A percentile compares a stretch with the other conserved stretches of the same genome.
phyloP scores from a whole-genome alignment of 2,797 vertebrate species.

The Microctenopoma lineatum region DNA sequence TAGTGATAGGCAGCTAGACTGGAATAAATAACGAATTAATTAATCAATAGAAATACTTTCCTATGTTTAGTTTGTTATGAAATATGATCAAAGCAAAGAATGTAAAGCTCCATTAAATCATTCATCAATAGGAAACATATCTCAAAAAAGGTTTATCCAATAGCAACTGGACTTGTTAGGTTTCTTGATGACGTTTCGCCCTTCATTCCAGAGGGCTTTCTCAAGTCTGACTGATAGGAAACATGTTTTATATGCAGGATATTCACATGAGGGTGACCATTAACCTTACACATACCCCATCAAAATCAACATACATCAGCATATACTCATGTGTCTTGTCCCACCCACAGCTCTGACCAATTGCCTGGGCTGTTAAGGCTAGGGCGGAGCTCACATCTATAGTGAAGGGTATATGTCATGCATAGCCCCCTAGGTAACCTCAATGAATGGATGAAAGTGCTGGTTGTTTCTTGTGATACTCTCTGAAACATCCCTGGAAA shows the following conservation, averaged over 20 bases:
- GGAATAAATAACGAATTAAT: background rate
- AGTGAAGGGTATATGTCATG: conserved; percentile 15
- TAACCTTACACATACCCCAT: conserved; percentile 35
- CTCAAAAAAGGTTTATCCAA: no score
- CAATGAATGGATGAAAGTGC: conserved; percentile 53
- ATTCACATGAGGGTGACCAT: conserved; percentile 15
- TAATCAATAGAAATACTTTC: background rate
- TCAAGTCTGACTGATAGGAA: no score
- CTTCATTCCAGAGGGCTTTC: no score
- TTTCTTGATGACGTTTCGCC: no score
- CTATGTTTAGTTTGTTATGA: background rate
- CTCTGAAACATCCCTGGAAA: background rate
- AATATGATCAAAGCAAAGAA: conserved; percentile 29
- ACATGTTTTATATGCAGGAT: background rate
- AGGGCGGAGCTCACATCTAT: conserved; percentile 26
- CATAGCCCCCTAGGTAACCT: conserved; percentile 50
- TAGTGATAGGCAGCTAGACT: conserved; percentile 9
- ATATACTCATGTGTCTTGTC: conserved; percentile 15
- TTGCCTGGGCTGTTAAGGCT: conserved; percentile 21
- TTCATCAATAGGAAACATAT: conserved; percentile 28
- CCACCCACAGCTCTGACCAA: conserved; percentile 36
- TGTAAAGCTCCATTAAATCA: no score
- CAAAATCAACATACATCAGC: conserved; percentile 17
- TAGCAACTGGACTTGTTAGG: no score
- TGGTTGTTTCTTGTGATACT: conserved; percentile 18